These are phyloP conservation scores for Synanthedon tipuliformis DNA, from an alignment of 2,888 invertebrate genomes.

Conservation along the genomic window DNA sequence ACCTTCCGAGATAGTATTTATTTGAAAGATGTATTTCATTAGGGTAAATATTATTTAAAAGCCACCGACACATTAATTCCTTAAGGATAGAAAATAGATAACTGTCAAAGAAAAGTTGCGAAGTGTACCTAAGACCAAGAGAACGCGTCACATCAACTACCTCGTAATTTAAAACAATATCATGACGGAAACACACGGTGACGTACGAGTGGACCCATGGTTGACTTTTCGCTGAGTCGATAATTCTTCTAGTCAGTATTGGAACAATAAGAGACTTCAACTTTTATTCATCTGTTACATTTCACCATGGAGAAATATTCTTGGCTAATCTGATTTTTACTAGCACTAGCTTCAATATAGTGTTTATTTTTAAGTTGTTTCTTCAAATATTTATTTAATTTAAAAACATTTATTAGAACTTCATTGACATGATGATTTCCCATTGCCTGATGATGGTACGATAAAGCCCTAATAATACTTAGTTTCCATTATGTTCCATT, in stretches of 20 bases:
- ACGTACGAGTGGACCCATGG: constrained; percentile 28
- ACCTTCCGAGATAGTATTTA: constrained; percentile 71
- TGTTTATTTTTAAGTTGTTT: too few species aligned
- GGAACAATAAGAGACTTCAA: constrained; percentile 33
- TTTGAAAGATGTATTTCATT: constrained; percentile 68
- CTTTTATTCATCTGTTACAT: too few species aligned
- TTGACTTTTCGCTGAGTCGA: constrained; percentile 36
- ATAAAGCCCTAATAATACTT: too few species aligned
- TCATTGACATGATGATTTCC: too few species aligned
- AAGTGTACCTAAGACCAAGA: constrained; percentile 30
- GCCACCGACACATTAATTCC: constrained; percentile 71
- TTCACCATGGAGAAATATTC: too few species aligned
- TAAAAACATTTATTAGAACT: too few species aligned
- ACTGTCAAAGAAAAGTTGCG: constrained; percentile 64
- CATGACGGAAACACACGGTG: constrained; percentile 42
- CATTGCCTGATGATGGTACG: too few species aligned
- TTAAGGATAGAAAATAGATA: constrained; percentile 69
- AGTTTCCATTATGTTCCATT: constrained; percentile 26
- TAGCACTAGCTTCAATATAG: constrained; percentile 2
- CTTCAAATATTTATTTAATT: too few species aligned
- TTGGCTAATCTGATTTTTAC: constrained; percentile 16
- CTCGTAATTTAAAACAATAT: constrained; percentile 64
- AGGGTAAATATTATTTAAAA: constrained; percentile 66
- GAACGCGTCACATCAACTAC: constrained; percentile 55
- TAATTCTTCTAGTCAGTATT: constrained; percentile 59